Base-by-base conservation (phyloP, 2,888 invertebrate genomes). In the Habrosyne pyritoides region DNA sequence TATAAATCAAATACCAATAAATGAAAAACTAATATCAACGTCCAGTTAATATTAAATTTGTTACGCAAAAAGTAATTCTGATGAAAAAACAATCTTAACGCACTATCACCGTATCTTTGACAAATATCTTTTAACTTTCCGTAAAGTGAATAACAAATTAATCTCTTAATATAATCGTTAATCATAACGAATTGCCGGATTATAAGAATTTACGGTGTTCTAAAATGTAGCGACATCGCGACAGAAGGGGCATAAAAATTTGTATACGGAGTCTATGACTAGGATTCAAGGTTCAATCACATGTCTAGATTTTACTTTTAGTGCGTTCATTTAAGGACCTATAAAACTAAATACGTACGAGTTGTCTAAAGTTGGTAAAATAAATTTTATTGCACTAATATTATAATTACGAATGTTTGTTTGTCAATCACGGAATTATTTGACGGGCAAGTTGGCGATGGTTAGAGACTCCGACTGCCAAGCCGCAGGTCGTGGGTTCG, bases 121-220 rank as follows among this genome's bases (percentile, higher is more conserved):
- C 50, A 50, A 26, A 50, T 14, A 28, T 28, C 18, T 28, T 28
- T 49, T 18, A 18, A 50, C 28, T 50, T 21, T 21, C 50, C 28
- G 30, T 28, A 7, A 21, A 28, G 50, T 21, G 28, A 49, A 56
- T 57, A 64, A 66, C 63, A 59, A 21, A 59, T 55, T 69, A 63
- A 66, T 63, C 60, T 52, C 57, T 50, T 60, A 64, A 69, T 55
- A 62, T 57, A 60, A 56, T 26, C 54, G 59, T 58, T 67, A 64
- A 65, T 67, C 63, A 49, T 53, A 55, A 50, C 59, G 63, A 62
- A 64, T 63, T 56, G 22, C 30, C n/a, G 60, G 60, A 55, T 71
- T 69, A 71, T 18, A 55, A 61, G 53, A 61, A 63, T 65, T 65
- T 67, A 69, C 57, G 52, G 58, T 52, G 52, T 51, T 52, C 42